A percentile compares a stretch with the other conserved stretches of the same genome.
Conservation (phyloP, 2,888 invertebrate species). For the Rotaria macrura region DNA sequence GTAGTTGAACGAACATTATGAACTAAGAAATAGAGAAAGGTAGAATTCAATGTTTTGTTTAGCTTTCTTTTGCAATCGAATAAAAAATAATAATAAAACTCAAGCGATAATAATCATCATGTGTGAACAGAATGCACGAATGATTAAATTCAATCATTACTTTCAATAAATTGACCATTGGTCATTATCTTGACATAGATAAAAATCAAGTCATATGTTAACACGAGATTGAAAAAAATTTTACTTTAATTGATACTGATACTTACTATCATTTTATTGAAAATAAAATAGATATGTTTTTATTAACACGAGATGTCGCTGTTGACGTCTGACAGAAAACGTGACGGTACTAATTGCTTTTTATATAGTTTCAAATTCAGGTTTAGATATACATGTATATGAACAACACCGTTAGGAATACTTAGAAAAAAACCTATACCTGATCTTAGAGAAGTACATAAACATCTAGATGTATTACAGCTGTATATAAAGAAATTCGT, state of each 20-base stretch:
- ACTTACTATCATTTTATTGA: not conserved
- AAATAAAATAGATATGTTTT: too few species aligned
- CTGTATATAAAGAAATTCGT: too few species aligned
- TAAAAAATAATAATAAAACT: too few species aligned
- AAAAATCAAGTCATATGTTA: not conserved
- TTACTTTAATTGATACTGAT: not conserved
- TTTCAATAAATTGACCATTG: not conserved
- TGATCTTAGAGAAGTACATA: too few species aligned
- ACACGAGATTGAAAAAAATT: not conserved
- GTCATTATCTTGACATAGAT: not conserved
- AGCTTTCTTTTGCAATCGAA: too few species aligned
- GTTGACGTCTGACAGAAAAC: too few species aligned
- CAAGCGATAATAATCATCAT: not conserved
- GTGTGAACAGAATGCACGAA: not conserved
- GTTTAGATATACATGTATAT: too few species aligned
- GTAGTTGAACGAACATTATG: not conserved
- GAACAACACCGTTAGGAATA: too few species aligned
- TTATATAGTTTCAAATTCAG: too few species aligned
- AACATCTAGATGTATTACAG: too few species aligned
- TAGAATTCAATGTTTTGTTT: not conserved
- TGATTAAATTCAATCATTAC: not conserved
- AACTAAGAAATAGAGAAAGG: not conserved
- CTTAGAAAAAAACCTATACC: too few species aligned
- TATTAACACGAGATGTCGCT: not conserved
- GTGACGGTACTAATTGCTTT: too few species aligned